Percentiles rank a stretch among this genome's conserved stretches.
These are phyloP conservation scores for Fopius arisanus DNA, from an alignment of 1,140 invertebrate species.

Conservation along the genomic window DNA sequence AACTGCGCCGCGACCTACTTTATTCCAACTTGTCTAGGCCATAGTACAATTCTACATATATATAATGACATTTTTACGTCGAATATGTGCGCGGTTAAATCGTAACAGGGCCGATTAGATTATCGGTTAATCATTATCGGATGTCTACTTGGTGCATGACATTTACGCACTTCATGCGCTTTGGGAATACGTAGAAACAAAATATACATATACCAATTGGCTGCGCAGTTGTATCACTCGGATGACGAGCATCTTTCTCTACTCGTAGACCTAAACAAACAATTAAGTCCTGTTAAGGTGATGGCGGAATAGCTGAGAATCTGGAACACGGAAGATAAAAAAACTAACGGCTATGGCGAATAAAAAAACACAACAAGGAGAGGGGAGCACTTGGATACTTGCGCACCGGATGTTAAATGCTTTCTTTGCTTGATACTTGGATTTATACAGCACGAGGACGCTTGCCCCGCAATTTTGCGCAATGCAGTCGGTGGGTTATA, in stretches of 20 bases:
- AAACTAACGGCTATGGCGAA: neutral
- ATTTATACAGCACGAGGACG: conserved; percentile 10
- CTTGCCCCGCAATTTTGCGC: conserved; percentile 49
- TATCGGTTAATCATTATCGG: neutral
- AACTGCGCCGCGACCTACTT: conserved; percentile 60
- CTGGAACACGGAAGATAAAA: conserved; percentile 36
- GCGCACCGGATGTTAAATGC: conserved; percentile 26
- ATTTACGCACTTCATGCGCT: too few relatives aligned
- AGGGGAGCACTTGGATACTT: conserved; percentile 25
- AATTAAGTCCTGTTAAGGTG: conserved; percentile 39
- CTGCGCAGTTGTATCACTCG: neutral
- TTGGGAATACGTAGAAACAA: neutral
- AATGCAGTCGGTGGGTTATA: conserved; percentile 45
- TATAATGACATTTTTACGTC: neutral
- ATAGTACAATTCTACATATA: conserved; percentile 38
- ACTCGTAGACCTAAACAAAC: conserved; percentile 15
- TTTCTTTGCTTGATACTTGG: conserved; percentile 29
- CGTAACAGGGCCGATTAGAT: neutral
- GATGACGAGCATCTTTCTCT: neutral
- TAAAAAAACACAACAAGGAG: conserved; percentile 31
- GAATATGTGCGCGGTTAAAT: neutral
- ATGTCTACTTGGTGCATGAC: neutral
- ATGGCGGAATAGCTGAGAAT: conserved; percentile 36
- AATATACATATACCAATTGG: neutral
- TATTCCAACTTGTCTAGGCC: conserved; percentile 48